Conservation (phyloP, 2,888 invertebrate genomes). For the Drosophila mettleri region DNA sequence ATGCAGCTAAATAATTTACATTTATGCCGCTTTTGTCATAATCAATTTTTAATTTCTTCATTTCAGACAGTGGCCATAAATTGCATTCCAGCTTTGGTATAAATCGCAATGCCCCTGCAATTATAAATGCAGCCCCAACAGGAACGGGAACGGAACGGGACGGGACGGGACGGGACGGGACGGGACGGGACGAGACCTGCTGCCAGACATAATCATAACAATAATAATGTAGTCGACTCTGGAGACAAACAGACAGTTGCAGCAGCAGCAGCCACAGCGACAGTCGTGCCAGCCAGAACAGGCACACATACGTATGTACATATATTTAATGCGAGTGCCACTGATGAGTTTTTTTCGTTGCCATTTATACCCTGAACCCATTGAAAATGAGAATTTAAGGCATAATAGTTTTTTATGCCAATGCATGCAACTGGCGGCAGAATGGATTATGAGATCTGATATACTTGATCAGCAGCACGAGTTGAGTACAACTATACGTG, state of each 20-base stretch:
- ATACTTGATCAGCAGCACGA: too few relatives aligned
- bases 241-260: slow-evolving; percentile 61
- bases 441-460: too few relatives aligned
- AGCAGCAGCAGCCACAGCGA: slow-evolving; percentile 1
- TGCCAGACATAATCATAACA: slow-evolving; percentile 81
- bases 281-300: slow-evolving; percentile 1
- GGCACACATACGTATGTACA: background rate
- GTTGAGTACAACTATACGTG: too few relatives aligned
- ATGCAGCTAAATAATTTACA: slow-evolving; percentile 73
- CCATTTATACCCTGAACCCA: slow-evolving; percentile 8
- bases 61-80: slow-evolving; percentile 78
- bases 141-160: slow-evolving; percentile 21
- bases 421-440: background rate
- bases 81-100: slow-evolving; percentile 79
- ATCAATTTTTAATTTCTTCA: slow-evolving; percentile 82
- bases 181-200: slow-evolving; percentile 51
- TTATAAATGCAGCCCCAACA: slow-evolving; percentile 56
- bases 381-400: background rate
- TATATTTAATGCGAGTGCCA: slow-evolving; percentile 54
- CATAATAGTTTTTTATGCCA: background rate
- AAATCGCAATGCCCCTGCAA: slow-evolving; percentile 81
- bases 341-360: slow-evolving; percentile 58
- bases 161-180: too few relatives aligned
- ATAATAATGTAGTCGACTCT: slow-evolving; percentile 73
- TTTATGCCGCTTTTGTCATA: slow-evolving; percentile 78